phyloP scores from a whole-genome alignment of 1,140 invertebrate genomes.

The Zophobas morio region DNA sequence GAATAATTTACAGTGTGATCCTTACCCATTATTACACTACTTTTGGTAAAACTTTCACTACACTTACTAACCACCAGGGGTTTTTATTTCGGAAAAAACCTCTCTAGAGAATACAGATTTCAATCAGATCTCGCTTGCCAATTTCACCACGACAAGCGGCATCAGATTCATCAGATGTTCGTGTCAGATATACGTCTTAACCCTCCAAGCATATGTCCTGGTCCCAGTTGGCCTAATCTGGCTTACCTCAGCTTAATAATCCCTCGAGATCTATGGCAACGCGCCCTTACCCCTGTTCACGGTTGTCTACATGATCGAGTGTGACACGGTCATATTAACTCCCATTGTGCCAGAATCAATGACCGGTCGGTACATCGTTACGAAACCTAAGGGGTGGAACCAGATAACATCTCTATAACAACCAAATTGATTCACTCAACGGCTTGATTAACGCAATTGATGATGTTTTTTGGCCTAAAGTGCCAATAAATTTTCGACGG shows the following conservation, averaged over 20 bases:
- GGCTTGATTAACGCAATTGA: constrained; percentile 54
- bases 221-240: constrained; percentile 58
- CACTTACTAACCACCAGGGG: too few relatives aligned
- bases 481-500: constrained; percentile 44
- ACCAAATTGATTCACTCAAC: constrained; percentile 54
- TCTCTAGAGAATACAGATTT: too few relatives aligned
- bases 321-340: constrained; percentile 62
- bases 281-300: constrained; percentile 49
- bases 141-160: too few relatives aligned
- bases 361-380: constrained; percentile 44
- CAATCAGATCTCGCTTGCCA: too few relatives aligned
- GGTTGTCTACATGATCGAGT: constrained; percentile 61
- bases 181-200: constrained; percentile 46
- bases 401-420: constrained; percentile 55
- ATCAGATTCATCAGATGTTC: constrained; percentile 5
- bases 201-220: constrained; percentile 59
- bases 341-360: constrained; percentile 57
- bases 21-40: too few relatives aligned
- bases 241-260: constrained; percentile 57
- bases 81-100: too few relatives aligned
- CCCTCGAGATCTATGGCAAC: constrained; percentile 51
- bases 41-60: too few relatives aligned
- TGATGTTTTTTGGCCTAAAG: constrained; percentile 46
- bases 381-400: constrained; percentile 51
- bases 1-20: too few relatives aligned